Base-by-base conservation (phyloP, 2,113 vertebrate genomes). In the Guaruba guarouba region DNA sequence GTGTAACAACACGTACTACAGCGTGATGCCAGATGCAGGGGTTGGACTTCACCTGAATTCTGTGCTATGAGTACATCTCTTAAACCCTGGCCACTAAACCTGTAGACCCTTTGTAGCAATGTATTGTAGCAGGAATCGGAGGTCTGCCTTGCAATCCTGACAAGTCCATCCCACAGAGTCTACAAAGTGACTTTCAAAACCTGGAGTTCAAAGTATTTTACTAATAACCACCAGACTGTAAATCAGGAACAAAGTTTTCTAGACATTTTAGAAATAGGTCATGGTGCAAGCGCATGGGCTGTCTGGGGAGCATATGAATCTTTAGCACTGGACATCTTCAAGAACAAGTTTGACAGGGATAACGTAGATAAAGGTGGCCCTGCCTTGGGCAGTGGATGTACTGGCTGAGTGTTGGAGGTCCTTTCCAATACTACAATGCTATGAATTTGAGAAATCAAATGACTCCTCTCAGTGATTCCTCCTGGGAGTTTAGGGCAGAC, bases 401-500 rank as follows among this genome's bases (percentile, higher is more conserved):
- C 73, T 64, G 64, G 15, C n/a, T 78, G 77, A 93, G 62, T 62
- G 74, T 55, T 68, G n/a, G 61, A 93, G 55, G 12, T 82, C 39
- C 76, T 92, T 94, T 91, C 23, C 43, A 75, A 55, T 6, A 83
- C 11, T 64, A 59, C 1, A 2, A 29, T 43, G 18, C 27, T 76
- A 51, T 64, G 79, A 94, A 86, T 61, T 44, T 71, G 68, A 88
- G 76, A 92, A 92, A 93, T 78, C 39, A 86, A 86, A 70, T 31
- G 0, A 33, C 41, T 85, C 85, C n/a, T 77, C 18, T 70, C 64
- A 41, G 29, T 51, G 52, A 78, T 78, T 90, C 73, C 48, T 81
- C 52, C 16, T 13, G 2, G 28, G 94, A 92, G 27, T 41, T 92
- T 44, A 76, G 68, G 76, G 86, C 62, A 92, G 69, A 69, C 14